Evolutionary conservation across 2,113 vertebrate genomes (phyloP).

Genomic region (Leptosomus discolor): DNA sequence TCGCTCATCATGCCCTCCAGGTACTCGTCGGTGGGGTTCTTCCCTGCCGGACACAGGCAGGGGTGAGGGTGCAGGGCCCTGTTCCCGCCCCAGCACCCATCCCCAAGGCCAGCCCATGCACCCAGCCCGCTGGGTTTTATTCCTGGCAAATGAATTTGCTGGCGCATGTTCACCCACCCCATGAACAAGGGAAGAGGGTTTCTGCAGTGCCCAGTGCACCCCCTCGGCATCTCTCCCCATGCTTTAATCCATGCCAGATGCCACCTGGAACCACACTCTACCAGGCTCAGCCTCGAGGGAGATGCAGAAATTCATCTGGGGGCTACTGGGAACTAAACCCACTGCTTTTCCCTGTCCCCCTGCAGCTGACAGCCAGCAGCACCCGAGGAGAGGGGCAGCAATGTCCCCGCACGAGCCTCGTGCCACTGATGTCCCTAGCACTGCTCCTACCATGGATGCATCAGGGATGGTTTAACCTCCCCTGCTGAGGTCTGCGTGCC

Average conservation of each 20-base stretch:
- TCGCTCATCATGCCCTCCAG: constrained; percentile 98
- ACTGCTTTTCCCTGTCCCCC: fast-evolving
- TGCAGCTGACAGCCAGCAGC: not conserved
- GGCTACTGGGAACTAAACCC: not conserved
- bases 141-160: not conserved
- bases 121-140: too few relatives aligned
- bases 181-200: fast-evolving
- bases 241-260: fast-evolving
- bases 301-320: not conserved
- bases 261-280: not conserved
- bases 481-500: fast-evolving
- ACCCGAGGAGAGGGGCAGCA: fast-evolving
- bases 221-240: not conserved
- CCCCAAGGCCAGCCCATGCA: fast-evolving
- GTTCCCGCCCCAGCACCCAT: not conserved
- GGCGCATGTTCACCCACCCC: not conserved
- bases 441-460: not conserved
- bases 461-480: not conserved
- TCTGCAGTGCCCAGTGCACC: not conserved
- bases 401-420: fast-evolving
- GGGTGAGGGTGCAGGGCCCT: not conserved
- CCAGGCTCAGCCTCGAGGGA: not conserved
- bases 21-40: constrained; percentile 97
- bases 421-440: not conserved
- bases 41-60: constrained; percentile 77